Base-by-base conservation (phyloP, 2,888 invertebrate species). In the Trichopoda pennipes region DNA sequence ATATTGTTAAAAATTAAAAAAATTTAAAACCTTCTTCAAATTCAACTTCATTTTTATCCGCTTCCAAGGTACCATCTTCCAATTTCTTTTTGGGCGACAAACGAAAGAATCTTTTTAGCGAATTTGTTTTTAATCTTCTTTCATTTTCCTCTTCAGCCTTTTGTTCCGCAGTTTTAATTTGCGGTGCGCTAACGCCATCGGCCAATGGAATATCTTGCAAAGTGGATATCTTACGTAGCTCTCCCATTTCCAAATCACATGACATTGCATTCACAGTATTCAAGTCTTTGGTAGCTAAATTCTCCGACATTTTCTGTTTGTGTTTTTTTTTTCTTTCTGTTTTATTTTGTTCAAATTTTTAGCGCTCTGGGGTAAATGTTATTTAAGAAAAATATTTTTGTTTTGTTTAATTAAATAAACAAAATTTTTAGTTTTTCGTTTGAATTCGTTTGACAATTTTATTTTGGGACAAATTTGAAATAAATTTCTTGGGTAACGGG, bases 31-130 rank as follows among this genome's bases (percentile, higher is more conserved):
- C 64, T 69, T 55, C n/a, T 49, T 66, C 61, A 6, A 53, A 28
- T 60, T 70, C 44, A 4, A 19, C 14, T n/a, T 72, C 32, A 53
- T n/a, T 58, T 32, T 64, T 44, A 12, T 38, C 61, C 0, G 53
- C 28, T 2, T 70, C 56, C 10, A 51, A 42, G 7, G 47, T 14
- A 7, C 8, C 38, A 8, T 69, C 80, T 9, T 38, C 58, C 7
- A 19, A 21, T 28, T 77, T 82, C 56, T 83, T 81, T 72, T 85
- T 87, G 58, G 85, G 63, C 1, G 84, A 69, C 14, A 88, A 51
- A 63, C 87, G 88, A 35, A 89, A 89, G 80, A 90, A 87, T n/a
- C 90, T 87, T 28, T 88, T 88, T 17, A 89, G 75, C 2, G 88
- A 86, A 77, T 81, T 86, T 1, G 85, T 53, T 56, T 87, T 88